Evolutionary conservation across 1,140 invertebrate genomes (phyloP).

Genomic region (Sipha flava): DNA sequence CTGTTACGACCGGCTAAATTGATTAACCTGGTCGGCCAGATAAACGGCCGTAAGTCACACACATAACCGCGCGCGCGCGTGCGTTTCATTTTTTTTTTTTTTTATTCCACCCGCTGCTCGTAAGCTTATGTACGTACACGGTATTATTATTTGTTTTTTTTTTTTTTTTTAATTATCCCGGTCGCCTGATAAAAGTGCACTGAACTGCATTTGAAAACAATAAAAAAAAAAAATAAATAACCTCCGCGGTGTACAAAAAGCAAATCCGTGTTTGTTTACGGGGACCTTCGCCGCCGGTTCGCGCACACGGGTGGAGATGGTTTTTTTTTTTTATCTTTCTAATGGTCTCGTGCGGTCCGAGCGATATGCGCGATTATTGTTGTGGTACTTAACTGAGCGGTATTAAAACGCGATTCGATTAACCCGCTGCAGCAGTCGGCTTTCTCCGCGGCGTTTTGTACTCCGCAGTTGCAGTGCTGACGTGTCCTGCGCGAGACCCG

Average conservation of each 20-base stretch:
- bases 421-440: no score
- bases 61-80: no score
- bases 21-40: constrained; percentile 21
- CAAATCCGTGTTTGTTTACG: constrained; percentile 28
- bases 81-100: not conserved
- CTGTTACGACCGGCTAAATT: not conserved
- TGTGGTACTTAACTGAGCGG: not conserved
- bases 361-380: not conserved
- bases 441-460: no score
- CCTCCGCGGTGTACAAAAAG: not conserved
- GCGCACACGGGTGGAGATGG: not conserved
- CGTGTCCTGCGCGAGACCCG: no score
- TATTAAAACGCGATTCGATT: no score
- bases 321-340: not conserved
- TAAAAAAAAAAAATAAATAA: not conserved
- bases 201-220: constrained; percentile 25
- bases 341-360: not conserved
- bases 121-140: not conserved
- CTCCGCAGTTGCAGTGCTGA: no score
- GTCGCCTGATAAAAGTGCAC: constrained; percentile 20
- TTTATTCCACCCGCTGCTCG: not conserved
- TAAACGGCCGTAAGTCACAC: constrained; percentile 24
- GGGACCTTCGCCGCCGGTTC: not conserved
- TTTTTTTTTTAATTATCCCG: constrained; percentile 19
- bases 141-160: not conserved